Conservation (phyloP, 2,113 vertebrate species). For the Hymenochirus boettgeri region DNA sequence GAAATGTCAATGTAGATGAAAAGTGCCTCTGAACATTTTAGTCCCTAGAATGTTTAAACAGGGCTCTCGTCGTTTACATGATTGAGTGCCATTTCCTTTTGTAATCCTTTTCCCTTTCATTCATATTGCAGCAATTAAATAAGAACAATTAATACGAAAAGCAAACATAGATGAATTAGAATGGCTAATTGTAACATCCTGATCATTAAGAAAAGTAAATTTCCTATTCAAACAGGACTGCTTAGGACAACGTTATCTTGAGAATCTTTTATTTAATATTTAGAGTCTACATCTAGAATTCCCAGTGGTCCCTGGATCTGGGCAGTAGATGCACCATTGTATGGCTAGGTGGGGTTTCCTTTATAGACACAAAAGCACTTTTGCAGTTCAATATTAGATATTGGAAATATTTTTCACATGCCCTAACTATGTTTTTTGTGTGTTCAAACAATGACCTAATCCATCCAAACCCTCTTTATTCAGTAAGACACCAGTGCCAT, state of each 20-base stretch:
- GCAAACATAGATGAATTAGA: constrained; percentile 24
- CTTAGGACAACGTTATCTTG: neutral
- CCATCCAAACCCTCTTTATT: no score
- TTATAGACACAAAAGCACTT: no score
- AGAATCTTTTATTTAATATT: no score
- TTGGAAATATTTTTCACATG: no score
- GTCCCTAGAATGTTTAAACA: constrained; percentile 33
- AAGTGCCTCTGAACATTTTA: constrained; percentile 16
- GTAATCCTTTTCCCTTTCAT: constrained; percentile 35
- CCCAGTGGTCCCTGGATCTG: no score
- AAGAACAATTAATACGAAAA: constrained; percentile 20
- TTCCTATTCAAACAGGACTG: neutral
- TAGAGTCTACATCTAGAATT: no score
- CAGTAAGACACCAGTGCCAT: no score
- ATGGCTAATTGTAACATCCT: neutral
- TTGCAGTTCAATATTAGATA: no score
- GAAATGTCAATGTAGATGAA: constrained; percentile 18
- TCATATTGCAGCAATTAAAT: constrained; percentile 38
- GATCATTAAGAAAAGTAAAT: neutral
- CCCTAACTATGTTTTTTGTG: no score
- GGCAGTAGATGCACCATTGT: no score
- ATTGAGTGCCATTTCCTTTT: constrained; percentile 39
- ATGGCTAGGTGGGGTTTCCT: no score
- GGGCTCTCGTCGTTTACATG: constrained; percentile 23
- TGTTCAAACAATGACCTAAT: no score